phyloP scores from a whole-genome alignment of 2,113 vertebrate genomes.

The Pelusios castaneus region DNA sequence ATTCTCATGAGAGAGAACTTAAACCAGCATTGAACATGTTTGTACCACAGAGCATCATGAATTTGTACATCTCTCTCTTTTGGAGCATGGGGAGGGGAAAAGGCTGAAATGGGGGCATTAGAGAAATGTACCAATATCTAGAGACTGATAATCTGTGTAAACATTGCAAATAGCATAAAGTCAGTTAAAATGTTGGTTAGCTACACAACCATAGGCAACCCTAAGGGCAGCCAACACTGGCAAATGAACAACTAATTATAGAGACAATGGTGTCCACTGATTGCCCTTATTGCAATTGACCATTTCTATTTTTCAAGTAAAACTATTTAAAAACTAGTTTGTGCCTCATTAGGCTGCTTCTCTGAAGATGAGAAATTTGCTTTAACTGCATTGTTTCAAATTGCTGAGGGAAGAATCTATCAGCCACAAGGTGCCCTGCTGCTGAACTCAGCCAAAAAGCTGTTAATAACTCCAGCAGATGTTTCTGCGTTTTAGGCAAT shows the following conservation, averaged over 20 bases:
- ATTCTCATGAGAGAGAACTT: conserved; percentile 5
- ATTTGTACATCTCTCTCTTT: background rate
- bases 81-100: background rate
- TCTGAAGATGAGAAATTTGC: conserved; percentile 71
- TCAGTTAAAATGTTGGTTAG: conserved; percentile 14
- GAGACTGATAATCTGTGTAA: conserved; percentile 21
- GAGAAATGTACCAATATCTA: conserved; percentile 31
- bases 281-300: conserved; percentile 38
- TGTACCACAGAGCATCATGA: background rate
- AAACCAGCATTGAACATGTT: background rate
- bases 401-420: conserved; percentile 68
- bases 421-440: conserved; percentile 70
- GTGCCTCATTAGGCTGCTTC: conserved; percentile 61
- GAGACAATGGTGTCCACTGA: background rate
- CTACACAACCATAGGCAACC: background rate
- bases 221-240: background rate
- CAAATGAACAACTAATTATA: background rate
- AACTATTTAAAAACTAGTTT: conserved; percentile 73
- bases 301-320: conserved; percentile 51
- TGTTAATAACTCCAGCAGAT: conserved; percentile 77
- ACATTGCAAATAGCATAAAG: conserved; percentile 16
- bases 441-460: conserved; percentile 76
- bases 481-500: conserved; percentile 72
- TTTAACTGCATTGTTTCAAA: conserved; percentile 73
- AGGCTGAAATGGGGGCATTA: conserved; percentile 1